These are phyloP conservation scores for Sebastiscus albofasciatus DNA, from an alignment of 2,797 vertebrate species.

Conservation along the genomic window DNA sequence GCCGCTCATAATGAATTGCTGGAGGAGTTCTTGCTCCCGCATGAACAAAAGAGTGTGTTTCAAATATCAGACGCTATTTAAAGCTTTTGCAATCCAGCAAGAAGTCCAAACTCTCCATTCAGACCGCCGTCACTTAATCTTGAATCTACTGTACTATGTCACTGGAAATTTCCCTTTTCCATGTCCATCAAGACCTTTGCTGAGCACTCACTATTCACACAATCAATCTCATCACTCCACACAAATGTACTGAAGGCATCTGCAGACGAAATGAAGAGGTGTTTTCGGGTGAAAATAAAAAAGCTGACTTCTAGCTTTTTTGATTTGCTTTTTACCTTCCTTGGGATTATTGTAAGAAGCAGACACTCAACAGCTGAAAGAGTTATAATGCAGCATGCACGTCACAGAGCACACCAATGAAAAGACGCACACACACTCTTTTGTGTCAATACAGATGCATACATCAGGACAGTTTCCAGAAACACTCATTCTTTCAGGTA, in stretches of 20 bases:
- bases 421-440: conserved; percentile 4
- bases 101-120: conserved; percentile 55
- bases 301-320: conserved; percentile 55
- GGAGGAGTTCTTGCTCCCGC: conserved; percentile 45
- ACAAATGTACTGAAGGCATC: conserved; percentile 34
- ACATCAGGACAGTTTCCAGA: neutral
- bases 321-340: conserved; percentile 29
- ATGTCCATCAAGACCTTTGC: conserved; percentile 63
- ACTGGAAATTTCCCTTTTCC: conserved; percentile 54
- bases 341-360: conserved; percentile 25
- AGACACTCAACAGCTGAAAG: conserved; percentile 32
- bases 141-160: conserved; percentile 63
- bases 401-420: conserved; percentile 21
- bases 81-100: conserved; percentile 68
- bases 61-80: conserved; percentile 68
- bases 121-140: conserved; percentile 54
- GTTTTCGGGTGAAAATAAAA: conserved; percentile 52
- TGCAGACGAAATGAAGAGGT: conserved; percentile 34
- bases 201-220: conserved; percentile 69
- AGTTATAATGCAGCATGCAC: conserved; percentile 24
- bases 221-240: conserved; percentile 67
- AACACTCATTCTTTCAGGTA: neutral
- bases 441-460: neutral
- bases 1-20: conserved; percentile 53
- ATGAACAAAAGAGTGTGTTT: conserved; percentile 58